Base-by-base conservation (phyloP, 1,140 invertebrate genomes). In the Drosophila lacertosa region DNA sequence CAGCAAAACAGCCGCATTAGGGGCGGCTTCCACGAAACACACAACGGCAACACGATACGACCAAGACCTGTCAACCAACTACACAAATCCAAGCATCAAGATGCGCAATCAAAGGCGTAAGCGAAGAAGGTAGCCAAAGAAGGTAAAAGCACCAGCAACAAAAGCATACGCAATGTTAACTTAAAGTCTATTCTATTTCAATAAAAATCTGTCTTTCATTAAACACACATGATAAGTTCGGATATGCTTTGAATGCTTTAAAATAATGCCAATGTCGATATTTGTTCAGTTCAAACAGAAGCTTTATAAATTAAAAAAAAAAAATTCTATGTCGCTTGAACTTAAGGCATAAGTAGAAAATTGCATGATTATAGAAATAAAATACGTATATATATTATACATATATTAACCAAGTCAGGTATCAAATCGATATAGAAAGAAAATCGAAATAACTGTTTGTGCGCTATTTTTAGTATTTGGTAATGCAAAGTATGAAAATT, bases 1-100 rank as follows among this genome's bases (percentile, higher is more conserved):
- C 40, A 70, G 60, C 37, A 42, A 58, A 58, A 66, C 63, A 74
- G 59, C 40, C 71, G 60, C 73, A 83, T 77, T 73, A 74, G 51
- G 51, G 68, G 40, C 48, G 40, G 15, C 35, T 58, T 20, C 15
- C 33, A 33, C 18, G 10, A 39, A 26, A 26, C 29, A 35, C 51
- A 39, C 26, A 42, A 62, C 51, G 54, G 39, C 54, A 33, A 22
- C 26, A 42, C 40, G 24, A 50, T 16, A 33, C 4, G 13, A 24
- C 44, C 20, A 29, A 32, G 26, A n/a, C 22, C 35, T 26, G 13
- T 20, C 40, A 33, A 11, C 15, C 26, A 64, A 35, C 48, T 45
- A 33, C 18, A 33, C 40, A 29, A 64, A 54, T 64, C 40, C 48
- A 45, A 45, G 26, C 37, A 32, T 40, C 18, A 40, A 32, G 37